These are phyloP conservation scores for Graphium colonna DNA, from an alignment of 2,888 invertebrate genomes.

Conservation along the genomic window DNA sequence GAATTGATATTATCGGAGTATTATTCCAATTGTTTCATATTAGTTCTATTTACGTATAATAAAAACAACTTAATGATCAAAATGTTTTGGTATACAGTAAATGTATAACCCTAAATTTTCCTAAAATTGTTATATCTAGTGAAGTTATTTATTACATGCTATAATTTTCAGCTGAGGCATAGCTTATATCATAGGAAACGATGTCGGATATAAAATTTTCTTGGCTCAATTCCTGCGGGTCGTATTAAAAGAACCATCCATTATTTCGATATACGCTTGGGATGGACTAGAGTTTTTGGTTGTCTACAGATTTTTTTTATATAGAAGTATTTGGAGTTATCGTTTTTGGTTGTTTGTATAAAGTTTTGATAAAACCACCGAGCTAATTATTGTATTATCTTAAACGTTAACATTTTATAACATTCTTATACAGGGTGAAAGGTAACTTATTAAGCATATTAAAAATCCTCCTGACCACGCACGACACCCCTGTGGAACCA, in stretches of 20 bases:
- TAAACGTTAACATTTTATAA: no score
- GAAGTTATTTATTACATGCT: constrained; percentile 13
- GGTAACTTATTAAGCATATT: no score
- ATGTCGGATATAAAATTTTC: constrained; percentile 9
- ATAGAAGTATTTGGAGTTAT: no score
- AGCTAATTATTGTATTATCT: no score
- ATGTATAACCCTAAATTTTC: constrained; percentile 1
- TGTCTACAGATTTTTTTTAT: not conserved
- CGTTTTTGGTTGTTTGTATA: no score
- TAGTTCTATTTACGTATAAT: no score
- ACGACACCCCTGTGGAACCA: no score
- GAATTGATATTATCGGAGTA: not conserved
- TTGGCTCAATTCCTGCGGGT: constrained; percentile 1
- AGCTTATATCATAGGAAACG: constrained; percentile 6
- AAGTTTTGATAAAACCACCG: no score
- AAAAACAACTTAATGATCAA: no score
- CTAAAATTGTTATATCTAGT: not conserved
- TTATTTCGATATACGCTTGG: not conserved
- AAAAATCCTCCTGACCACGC: no score
- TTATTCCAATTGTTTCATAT: no score
- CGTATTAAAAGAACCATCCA: constrained; percentile 1
- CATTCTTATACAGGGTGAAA: no score
- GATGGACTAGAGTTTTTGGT: not conserved
- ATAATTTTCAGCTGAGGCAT: constrained; percentile 14
- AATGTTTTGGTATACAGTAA: not conserved